Percentiles rank a stretch among this genome's conserved stretches.
These are phyloP conservation scores for Tetragnatha versicolor DNA, from an alignment of 1,140 invertebrate genomes.

Conservation along the genomic window DNA sequence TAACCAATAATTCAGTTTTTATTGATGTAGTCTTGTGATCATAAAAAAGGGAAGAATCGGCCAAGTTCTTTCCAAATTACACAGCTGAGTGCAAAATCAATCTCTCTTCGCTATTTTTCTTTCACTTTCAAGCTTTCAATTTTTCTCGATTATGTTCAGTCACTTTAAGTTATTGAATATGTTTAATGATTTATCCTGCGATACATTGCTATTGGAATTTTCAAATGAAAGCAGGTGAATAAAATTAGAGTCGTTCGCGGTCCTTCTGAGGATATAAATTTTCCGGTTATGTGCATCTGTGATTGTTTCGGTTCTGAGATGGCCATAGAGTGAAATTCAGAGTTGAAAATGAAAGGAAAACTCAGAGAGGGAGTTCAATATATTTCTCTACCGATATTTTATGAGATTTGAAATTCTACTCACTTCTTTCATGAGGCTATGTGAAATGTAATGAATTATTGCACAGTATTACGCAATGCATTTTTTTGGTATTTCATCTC, in stretches of 20 bases:
- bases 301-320: too few species aligned
- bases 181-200: slow-evolving; percentile 16
- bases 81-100: slow-evolving; percentile 5
- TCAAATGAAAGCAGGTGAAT: background rate
- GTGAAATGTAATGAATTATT: too few species aligned
- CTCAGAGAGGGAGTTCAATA: too few species aligned
- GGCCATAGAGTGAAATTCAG: too few species aligned
- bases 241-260: background rate
- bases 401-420: too few species aligned
- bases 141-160: slow-evolving; percentile 28
- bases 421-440: too few species aligned
- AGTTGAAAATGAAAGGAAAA: too few species aligned
- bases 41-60: slow-evolving; percentile 1
- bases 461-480: too few species aligned
- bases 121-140: background rate
- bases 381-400: too few species aligned
- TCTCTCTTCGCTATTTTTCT: background rate
- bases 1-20: slow-evolving; percentile 10
- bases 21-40: slow-evolving; percentile 26
- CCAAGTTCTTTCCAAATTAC: slow-evolving; percentile 6
- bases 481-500: too few species aligned
- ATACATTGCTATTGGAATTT: background rate
- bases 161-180: slow-evolving; percentile 15
- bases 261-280: background rate
- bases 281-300: too few species aligned